Base-by-base conservation (phyloP, 2,113 vertebrate species). In the Lethenteron camtschaticum region DNA sequence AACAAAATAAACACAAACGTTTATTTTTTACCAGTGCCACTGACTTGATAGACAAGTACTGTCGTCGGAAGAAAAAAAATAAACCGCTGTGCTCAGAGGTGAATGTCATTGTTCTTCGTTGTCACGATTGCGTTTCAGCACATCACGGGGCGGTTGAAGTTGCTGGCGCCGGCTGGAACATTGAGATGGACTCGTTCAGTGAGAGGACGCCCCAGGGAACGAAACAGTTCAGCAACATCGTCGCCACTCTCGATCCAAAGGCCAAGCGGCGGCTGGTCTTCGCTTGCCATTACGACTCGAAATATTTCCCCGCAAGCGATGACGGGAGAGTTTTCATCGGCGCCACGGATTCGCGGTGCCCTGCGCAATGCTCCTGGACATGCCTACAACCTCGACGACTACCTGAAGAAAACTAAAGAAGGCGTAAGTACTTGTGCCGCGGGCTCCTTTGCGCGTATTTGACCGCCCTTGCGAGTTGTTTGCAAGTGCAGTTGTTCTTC, bases 201-300 rank as follows among this genome's bases (percentile, higher is more conserved):
- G 81, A 85, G 2, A n/a, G 72, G 0, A 94, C 89, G 0, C 88
- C 89, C 0, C 77, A 78, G 1, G 88, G 89, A 2, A 70, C 24
- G 0, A 71, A 88, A 66, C 75, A 79, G n/a, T 94, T 94, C 72
- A 81, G 81, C 68, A 91, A 85, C 3, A 74, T 94, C 11, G 72
- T 94, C 8, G 88, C 88, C 56, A 87, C 85, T 0, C 79, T 84
- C 71, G 83, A 86, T 55, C 85, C 86, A 0, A 72, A 68, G 0
- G 85, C 84, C 12, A 79, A 79, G 3, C 83, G 74, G 11, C 80
- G 83, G 71, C 78, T 94, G 59, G 81, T 82, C 5, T 79, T 91
- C 1, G 82, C 85, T 58, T 91, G 89, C 74, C 89, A 94, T 78
- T 86, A 88, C 0, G 89, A 92, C 80, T 87, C 87, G 6, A 92